Evolutionary conservation across 2,797 vertebrate species (phyloP).

Genomic region (Aphelocoma californica): DNA sequence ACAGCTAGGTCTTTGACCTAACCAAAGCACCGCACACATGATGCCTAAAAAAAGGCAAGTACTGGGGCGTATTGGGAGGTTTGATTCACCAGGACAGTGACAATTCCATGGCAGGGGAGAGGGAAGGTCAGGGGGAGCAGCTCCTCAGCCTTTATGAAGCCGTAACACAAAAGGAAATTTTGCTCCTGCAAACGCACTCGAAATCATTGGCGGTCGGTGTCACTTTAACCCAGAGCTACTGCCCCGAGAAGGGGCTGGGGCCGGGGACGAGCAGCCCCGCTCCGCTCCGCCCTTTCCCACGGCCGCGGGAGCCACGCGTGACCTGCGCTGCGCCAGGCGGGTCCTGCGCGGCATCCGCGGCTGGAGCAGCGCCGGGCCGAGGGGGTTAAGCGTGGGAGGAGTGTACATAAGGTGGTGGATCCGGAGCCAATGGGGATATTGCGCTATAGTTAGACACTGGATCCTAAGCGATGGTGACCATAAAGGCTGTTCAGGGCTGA

Average conservation of each 20-base stretch:
- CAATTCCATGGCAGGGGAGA: background rate
- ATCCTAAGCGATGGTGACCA: constrained; percentile 42
- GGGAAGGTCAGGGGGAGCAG: background rate
- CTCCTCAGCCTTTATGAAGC: background rate
- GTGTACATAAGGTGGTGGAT: constrained; percentile 49
- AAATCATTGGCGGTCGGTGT: accelerated
- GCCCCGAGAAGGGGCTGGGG: background rate
- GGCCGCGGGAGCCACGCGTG: background rate
- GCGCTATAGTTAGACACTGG: constrained; percentile 66
- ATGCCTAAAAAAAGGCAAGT: background rate
- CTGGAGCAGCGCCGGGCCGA: background rate
- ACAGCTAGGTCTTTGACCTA: background rate
- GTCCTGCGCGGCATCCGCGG: background rate
- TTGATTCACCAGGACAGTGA: background rate
- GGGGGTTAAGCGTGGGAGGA: constrained; percentile 60
- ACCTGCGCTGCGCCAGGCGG: background rate
- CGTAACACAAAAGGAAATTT: background rate
- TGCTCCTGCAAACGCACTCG: background rate
- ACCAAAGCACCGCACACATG: background rate
- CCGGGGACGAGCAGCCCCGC: background rate
- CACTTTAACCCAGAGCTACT: background rate
- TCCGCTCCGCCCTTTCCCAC: background rate
- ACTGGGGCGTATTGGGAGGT: accelerated
- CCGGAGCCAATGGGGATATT: constrained; percentile 47
- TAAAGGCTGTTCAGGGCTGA: constrained; percentile 35